Evolutionary conservation across 2,797 vertebrate species (phyloP).

Genomic region (Chloroceryle amazona): DNA sequence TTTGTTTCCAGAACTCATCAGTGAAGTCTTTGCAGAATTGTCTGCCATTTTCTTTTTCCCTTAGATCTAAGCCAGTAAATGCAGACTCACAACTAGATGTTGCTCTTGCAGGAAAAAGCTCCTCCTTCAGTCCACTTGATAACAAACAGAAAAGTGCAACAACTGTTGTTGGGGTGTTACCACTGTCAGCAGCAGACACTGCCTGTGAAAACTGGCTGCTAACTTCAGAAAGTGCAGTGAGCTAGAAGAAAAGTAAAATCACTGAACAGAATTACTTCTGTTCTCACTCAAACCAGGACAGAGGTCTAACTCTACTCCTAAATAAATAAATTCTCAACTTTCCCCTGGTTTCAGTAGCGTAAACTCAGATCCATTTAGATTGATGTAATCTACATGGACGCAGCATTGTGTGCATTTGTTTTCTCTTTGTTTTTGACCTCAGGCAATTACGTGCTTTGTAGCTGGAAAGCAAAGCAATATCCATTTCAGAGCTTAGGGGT

Average conservation of each 20-base stretch:
- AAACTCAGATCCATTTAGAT: not conserved
- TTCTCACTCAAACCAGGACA: too few relatives aligned
- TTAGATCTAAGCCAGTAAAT: not conserved
- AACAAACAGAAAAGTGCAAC: not conserved
- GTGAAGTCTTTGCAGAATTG: not conserved
- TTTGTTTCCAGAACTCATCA: not conserved
- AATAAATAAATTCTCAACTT: not conserved
- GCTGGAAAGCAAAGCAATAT: slow-evolving; percentile 39
- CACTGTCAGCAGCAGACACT: too few relatives aligned
- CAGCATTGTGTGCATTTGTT: not conserved
- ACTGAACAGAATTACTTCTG: too few relatives aligned
- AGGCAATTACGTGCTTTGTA: slow-evolving; percentile 47
- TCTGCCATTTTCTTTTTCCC: not conserved
- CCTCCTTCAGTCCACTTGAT: not conserved
- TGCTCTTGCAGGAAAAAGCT: not conserved
- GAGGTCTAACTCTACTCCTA: not conserved
- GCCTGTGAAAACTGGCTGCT: too few relatives aligned
- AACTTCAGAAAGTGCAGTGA: too few relatives aligned
- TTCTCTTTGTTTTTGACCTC: slow-evolving; percentile 25
- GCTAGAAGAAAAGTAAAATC: too few relatives aligned
- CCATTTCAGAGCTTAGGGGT: not conserved
- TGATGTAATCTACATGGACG: not conserved
- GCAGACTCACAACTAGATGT: not conserved
- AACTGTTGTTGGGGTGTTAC: not conserved
- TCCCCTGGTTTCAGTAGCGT: not conserved